Evolutionary conservation across 1,140 invertebrate species (phyloP), one percentile per base, ranked within the genome.

Genomic region (Camponotus floridanus): DNA sequence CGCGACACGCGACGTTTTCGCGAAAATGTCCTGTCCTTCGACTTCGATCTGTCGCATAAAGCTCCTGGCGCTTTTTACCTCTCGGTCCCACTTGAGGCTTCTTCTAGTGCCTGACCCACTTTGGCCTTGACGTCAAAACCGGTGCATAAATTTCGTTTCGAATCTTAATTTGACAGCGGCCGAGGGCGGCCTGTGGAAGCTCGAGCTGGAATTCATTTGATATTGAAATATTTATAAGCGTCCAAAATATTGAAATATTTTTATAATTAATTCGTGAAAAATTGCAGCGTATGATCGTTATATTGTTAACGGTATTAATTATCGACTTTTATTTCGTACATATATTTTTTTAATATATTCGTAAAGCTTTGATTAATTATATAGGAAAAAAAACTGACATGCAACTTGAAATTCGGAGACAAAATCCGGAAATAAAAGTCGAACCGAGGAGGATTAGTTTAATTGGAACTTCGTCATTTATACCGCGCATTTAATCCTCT

Each of bases 21-120:
- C 18, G n/a, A 78, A 51, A 78, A 65, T 45, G 26, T 6, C 9
- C 26, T 21, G 61, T 67, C 62, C 61, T 79, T 39, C 76, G 45
- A 67, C 45, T 79, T 68, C 13, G 33, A 79, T 57, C 33, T 67
- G 71, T 79, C n/a, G 76, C 33, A 42, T 67, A 36, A 67, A 67
- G 45, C 62, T 67, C 11, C 13, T 39, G 74, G 8, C 21, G 42
- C 42, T 79, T 79, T 79, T 79, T 79, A 26, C 8, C 31, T 11
- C 13, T 3, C 62, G 13, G 36, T 13, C 9, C 2, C 31, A 67
- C 62, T 79, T 67, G 8, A 57, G 5, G 8, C 13, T 79, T 68
- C 65, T 79, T 68, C 21, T 55, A 79, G 55, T 55, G n/a, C 62
- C 67, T 48, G 62, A 68, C 31, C 45, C 21, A 36, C 42, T 67